Percentiles rank a stretch among this genome's conserved stretches.
phyloP scores from a whole-genome alignment of 1,140 invertebrate genomes.

The Tetragnatha versicolor region DNA sequence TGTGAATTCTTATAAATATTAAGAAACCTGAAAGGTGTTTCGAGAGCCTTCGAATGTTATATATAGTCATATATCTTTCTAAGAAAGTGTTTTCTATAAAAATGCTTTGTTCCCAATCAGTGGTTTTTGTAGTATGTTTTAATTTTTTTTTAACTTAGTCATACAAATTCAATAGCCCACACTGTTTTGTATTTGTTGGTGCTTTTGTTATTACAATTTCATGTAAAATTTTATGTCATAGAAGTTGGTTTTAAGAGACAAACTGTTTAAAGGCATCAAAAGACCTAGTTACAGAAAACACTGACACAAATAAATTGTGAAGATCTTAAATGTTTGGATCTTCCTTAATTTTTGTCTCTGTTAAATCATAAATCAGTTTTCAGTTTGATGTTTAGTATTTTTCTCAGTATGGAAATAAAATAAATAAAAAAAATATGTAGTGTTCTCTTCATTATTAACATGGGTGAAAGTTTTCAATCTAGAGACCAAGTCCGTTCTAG shows the following conservation, averaged over 20 bases:
- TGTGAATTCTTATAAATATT: neutral
- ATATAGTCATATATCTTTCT: conserved; percentile 45
- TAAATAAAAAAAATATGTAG: conserved; percentile 15
- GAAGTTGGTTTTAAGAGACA: conserved; percentile 10
- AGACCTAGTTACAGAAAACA: conserved; percentile 22
- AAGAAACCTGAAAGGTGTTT: conserved; percentile 36
- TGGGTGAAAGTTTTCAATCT: too few relatives aligned
- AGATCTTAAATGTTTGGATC: conserved; percentile 45
- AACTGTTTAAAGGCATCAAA: conserved; percentile 40
- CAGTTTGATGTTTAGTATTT: conserved; percentile 55
- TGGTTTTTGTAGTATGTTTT: conserved; percentile 25
- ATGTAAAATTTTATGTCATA: conserved; percentile 37
- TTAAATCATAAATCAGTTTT: conserved; percentile 48
- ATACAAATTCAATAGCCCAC: conserved; percentile 7
- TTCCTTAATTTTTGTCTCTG: conserved; percentile 51
- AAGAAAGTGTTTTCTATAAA: conserved; percentile 46
- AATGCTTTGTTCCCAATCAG: conserved; percentile 30
- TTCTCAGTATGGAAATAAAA: conserved; percentile 54
- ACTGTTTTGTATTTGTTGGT: conserved; percentile 28
- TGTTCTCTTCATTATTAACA: neutral
- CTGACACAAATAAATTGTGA: conserved; percentile 37
- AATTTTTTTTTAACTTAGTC: conserved; percentile 30
- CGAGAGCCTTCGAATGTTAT: conserved; percentile 40
- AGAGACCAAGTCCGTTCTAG: too few relatives aligned
- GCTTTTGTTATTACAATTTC: conserved; percentile 25